Evolutionary conservation across 2,888 invertebrate species (phyloP), one percentile per base, ranked within the genome.

Genomic region (Sphaerophoria rueppellii): DNA sequence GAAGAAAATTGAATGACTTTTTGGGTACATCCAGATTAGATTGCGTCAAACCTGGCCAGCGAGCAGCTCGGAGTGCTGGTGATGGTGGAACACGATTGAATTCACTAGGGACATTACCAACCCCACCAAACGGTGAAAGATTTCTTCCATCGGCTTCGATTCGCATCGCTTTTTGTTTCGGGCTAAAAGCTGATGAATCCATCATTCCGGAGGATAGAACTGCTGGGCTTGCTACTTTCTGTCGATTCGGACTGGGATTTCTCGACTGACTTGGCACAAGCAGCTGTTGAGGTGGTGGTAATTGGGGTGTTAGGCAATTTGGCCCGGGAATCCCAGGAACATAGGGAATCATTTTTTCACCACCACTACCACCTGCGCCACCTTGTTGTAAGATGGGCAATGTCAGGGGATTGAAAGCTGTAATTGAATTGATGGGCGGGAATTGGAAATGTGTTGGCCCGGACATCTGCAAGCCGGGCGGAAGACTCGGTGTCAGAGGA

Each of bases 291-390:
- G 92, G 89, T 69, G 92, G 93, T 55, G 89, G 89, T 34, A 91
- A 70, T 24, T 89, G 90, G 0, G 91, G 88, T 6, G 89, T 89
- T 35, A 95, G 90, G 43, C 94, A 94, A 87, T 95, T 95, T 4
- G 97, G 97, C 9, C 97, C 97, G 0, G 97, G 97, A 91, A 97
- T 97, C 12, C 97, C 97, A 6, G 97, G 97, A 11, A 97, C 96
- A 90, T 96, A 95, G 0, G 96, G 95, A 89, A 97, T 95, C n/a
- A 95, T 92, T 90, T 96, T 96, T 24, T 95, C 96, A 14, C 93
- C 94, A 24, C 24, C 2, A 24, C 24, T 24, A 2, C 24, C 24
- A 2, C 24, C 24, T 24, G 1, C 24, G 91, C 91, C 54, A 92
- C 93, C 87, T 92, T 92, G 40, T 92, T 89, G 93, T 35, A 94